A percentile compares a stretch with the other conserved stretches of the same genome.
Conservation (phyloP, 2,797 vertebrate species). For the Tadarida brasiliensis region DNA sequence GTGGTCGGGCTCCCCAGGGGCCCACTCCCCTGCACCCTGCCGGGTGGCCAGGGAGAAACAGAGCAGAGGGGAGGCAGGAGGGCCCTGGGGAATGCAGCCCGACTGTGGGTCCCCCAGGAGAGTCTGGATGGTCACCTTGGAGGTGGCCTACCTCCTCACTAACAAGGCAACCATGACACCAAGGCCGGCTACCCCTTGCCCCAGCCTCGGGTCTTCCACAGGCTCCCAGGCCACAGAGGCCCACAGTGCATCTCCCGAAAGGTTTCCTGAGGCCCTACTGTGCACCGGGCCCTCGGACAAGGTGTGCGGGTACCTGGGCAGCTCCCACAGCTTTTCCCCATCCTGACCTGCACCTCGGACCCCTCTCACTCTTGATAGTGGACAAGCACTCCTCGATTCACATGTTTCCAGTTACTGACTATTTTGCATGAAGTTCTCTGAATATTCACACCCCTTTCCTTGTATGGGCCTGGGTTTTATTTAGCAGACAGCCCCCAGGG, state of each 20-base stretch:
- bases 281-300: neutral
- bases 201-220: accelerated
- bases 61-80: neutral
- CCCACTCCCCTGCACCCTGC: neutral
- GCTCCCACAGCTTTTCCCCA: neutral
- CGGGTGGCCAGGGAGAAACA: neutral
- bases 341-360: neutral
- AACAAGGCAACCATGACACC: neutral
- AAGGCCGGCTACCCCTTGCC: neutral
- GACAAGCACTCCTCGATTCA: neutral
- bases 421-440: neutral
- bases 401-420: neutral
- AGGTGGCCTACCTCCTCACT: neutral
- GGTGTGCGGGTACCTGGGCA: too few relatives aligned
- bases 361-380: neutral
- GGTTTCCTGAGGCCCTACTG: neutral
- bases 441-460: neutral
- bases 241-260: neutral
- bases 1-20: neutral
- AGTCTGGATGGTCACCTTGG: neutral
- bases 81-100: neutral
- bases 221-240: neutral
- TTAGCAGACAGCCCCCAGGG: neutral
- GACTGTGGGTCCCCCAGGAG: neutral
- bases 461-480: neutral